Conservation (phyloP, 2,797 vertebrate genomes). For the Philypnodon macrostomus region DNA sequence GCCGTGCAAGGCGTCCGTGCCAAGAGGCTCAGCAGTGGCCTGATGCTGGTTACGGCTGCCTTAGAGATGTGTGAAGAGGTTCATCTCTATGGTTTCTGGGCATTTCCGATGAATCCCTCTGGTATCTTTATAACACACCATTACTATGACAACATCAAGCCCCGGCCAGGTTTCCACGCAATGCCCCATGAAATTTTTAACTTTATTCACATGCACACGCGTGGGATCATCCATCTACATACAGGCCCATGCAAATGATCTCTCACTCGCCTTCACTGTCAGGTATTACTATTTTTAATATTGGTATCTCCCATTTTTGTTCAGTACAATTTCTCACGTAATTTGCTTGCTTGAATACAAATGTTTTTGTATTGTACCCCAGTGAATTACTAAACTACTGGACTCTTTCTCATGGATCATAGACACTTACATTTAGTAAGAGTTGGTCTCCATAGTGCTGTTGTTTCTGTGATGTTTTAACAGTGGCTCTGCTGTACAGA, state of each 20-base stretch:
- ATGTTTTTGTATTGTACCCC: conserved; percentile 27
- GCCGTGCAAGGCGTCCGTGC: conserved; percentile 89
- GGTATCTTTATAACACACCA: conserved; percentile 95
- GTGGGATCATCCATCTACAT: conserved; percentile 92
- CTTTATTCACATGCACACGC: conserved; percentile 96
- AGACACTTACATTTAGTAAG: conserved; percentile 66
- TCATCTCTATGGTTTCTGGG: conserved; percentile 98
- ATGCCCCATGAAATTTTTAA: conserved; percentile 98
- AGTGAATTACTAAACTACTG: conserved; percentile 30
- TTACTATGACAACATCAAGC: conserved; percentile 98
- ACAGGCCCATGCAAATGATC: conserved; percentile 86
- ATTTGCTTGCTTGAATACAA: conserved; percentile 47
- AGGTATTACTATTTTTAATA: conserved; percentile 16
- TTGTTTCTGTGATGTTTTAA: conserved; percentile 68
- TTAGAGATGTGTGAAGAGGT: conserved; percentile 96
- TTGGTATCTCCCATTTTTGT: conserved; percentile 13
- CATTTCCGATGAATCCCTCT: conserved; percentile 94
- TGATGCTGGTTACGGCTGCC: conserved; percentile 93
- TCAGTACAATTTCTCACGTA: conserved; percentile 17
- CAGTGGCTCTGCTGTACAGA: conserved; percentile 68
- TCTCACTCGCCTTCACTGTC: not conserved
- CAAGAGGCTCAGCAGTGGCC: conserved; percentile 91
- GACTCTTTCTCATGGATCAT: conserved; percentile 30
- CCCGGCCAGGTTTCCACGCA: conserved; percentile 93
- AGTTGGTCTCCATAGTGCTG: conserved; percentile 68